Evolutionary conservation across 2,888 invertebrate species (phyloP).

Genomic region (Thecocarcelia acutangulata): DNA sequence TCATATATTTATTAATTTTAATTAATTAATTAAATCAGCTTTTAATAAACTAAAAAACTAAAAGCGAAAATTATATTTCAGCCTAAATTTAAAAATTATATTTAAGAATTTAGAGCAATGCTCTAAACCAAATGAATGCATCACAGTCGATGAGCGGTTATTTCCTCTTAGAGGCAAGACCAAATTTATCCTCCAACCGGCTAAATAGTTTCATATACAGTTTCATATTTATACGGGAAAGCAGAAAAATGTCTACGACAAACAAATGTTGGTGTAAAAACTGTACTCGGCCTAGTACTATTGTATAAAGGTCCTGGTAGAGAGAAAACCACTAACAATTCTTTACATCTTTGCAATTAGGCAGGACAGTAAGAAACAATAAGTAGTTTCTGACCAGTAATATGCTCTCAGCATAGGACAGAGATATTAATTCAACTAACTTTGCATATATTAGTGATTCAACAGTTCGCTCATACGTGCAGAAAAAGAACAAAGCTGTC

Average conservation of each 20-base stretch:
- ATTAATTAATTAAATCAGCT: no score
- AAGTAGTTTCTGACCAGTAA: neutral
- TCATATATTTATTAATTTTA: no score
- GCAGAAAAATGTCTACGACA: constrained; percentile 16
- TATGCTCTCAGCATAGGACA: constrained; percentile 9
- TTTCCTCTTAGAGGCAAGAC: no score
- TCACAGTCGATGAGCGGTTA: no score
- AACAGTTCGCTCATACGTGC: constrained; percentile 1
- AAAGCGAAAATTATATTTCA: no score
- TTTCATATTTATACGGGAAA: constrained; percentile 11
- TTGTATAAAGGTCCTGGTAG: constrained; percentile 12
- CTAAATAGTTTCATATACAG: no score
- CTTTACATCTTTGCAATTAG: neutral
- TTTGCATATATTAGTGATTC: constrained; percentile 25
- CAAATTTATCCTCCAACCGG: no score
- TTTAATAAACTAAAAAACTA: no score
- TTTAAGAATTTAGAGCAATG: no score
- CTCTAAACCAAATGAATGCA: no score
- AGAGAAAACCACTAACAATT: constrained; percentile 2
- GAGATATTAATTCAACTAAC: constrained; percentile 3
- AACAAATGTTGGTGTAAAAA: constrained; percentile 13
- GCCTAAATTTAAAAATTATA: no score
- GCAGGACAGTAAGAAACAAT: neutral
- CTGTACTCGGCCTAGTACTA: neutral
- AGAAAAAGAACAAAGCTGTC: constrained; percentile 4